Percentiles rank a stretch among this genome's conserved stretches.
phyloP scores from a whole-genome alignment of 2,888 invertebrate species.

The Eubasilissa splendida region DNA sequence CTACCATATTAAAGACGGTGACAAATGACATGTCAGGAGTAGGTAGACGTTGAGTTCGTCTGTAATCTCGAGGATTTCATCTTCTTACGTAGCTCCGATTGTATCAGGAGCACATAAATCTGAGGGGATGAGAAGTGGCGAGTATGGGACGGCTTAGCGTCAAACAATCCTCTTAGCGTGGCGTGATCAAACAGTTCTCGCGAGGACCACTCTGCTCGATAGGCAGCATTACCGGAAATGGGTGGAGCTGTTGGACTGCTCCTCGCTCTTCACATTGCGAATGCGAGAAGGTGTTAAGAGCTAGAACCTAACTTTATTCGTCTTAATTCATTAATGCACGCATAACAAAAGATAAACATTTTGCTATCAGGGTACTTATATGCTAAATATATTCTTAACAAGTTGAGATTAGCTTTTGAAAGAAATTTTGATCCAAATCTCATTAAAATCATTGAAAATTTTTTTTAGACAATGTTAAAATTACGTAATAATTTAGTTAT shows the following conservation, averaged over 20 bases:
- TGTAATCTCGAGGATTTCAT: neutral
- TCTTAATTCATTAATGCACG: no score
- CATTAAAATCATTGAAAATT: no score
- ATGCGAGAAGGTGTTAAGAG: neutral
- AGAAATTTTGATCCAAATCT: no score
- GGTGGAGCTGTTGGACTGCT: neutral
- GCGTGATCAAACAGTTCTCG: neutral
- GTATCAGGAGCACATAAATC: neutral
- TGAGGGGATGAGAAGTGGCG: neutral
- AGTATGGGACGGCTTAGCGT: neutral
- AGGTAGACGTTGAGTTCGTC: neutral
- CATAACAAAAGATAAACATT: no score
- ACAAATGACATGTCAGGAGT: neutral
- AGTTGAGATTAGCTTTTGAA: no score
- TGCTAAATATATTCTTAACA: no score
- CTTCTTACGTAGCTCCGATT: neutral
- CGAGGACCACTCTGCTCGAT: neutral
- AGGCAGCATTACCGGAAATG: neutral
- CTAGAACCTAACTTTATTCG: no score
- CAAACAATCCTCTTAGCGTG: constrained; percentile 6
- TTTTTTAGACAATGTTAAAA: no score
- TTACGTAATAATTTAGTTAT: no score
- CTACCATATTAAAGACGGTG: no score
- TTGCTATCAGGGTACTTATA: no score
- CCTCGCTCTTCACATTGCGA: neutral